Evolutionary conservation across 2,113 vertebrate species (phyloP), one percentile per base, ranked within the genome.

Genomic region (Albula goreensis): DNA sequence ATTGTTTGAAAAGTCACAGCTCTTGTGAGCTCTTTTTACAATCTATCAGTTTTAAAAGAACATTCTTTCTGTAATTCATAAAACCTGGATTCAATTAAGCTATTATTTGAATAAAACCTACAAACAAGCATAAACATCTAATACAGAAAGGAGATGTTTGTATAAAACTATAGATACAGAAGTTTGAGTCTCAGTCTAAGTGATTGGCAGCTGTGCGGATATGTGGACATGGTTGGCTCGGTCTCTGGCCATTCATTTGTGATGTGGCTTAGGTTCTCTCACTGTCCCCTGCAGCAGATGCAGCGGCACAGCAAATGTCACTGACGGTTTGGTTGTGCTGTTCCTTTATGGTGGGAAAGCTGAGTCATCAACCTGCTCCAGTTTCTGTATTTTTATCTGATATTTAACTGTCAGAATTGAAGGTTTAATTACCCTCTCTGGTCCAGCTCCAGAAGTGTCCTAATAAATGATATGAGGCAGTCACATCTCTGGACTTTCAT

Each of bases 1-100:
- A 88, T 85, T 81, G 50, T 60, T 84, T 80, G 48, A 41, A 83
- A 56, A 86, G 87, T 83, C 56, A 49, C 88, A 86, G 80, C 56
- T 88, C 89, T 90, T 83, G 85, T 82, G 78, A 60, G 82, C 41
- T 41, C 31, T 41, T 41, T 41, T 41, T 41, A 41, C 31, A 41
- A 41, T 41, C 31, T 41, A 1, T 41, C 31, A 41, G 31, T 41
- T 41, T 41, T 41, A 41, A 41, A 41, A 41, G 31, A 41, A 41
- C 31, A 41, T 41, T 41, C 31, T 41, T 41, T 41, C 31, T 41
- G 31, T 41, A 41, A 41, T 41, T 41, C 31, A 41, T 41, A 41
- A 41, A 41, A 41, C 31, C 31, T 41, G 31, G 31, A 41, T 41
- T 41, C 31, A 41, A 41, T 41, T 41, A 41, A 41, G 31, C 31